A percentile compares a stretch with the other conserved stretches of the same genome.
phyloP scores from a whole-genome alignment of 2,888 invertebrate species.

The Charanyca ferruginea region DNA sequence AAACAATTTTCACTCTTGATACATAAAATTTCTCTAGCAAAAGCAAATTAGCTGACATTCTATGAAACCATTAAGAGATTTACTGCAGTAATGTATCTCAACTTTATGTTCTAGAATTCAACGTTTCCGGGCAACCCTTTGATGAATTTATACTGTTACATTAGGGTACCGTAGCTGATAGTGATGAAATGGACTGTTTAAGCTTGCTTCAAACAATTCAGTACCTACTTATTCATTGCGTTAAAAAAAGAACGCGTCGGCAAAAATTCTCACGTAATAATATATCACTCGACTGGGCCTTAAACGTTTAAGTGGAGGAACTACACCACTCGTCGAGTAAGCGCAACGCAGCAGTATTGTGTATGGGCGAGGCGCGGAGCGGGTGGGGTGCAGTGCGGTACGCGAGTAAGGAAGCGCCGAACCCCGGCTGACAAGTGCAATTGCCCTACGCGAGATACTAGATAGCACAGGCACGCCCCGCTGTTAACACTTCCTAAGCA shows the following conservation, averaged over 20 bases:
- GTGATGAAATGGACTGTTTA: background rate
- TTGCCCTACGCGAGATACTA: slow-evolving; percentile 81
- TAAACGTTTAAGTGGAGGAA: slow-evolving; percentile 60
- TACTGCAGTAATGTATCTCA: slow-evolving; percentile 11
- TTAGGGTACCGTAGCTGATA: background rate
- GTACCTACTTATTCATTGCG: slow-evolving; percentile 5
- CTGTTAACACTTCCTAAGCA: slow-evolving; percentile 84
- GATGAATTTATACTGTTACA: background rate
- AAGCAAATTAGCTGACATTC: slow-evolving; percentile 32
- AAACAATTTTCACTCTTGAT: slow-evolving; percentile 22
- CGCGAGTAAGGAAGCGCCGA: slow-evolving; percentile 65
- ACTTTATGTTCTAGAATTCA: background rate
- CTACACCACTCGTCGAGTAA: slow-evolving; percentile 46
- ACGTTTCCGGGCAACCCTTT: background rate
- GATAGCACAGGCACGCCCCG: slow-evolving; percentile 85
- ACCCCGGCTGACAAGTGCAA: slow-evolving; percentile 83
- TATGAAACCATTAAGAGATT: slow-evolving; percentile 17
- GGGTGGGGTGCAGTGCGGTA: slow-evolving; percentile 58
- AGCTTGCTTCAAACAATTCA: background rate
- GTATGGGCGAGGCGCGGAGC: slow-evolving; percentile 39
- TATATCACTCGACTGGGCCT: slow-evolving; percentile 46
- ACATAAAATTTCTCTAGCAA: slow-evolving; percentile 6
- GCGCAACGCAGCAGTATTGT: slow-evolving; percentile 57
- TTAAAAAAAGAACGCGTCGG: slow-evolving; percentile 10
- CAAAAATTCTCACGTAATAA: slow-evolving; percentile 33